These are phyloP conservation scores for Adineta ricciae DNA, from an alignment of 2,888 invertebrate species.

Conservation along the genomic window DNA sequence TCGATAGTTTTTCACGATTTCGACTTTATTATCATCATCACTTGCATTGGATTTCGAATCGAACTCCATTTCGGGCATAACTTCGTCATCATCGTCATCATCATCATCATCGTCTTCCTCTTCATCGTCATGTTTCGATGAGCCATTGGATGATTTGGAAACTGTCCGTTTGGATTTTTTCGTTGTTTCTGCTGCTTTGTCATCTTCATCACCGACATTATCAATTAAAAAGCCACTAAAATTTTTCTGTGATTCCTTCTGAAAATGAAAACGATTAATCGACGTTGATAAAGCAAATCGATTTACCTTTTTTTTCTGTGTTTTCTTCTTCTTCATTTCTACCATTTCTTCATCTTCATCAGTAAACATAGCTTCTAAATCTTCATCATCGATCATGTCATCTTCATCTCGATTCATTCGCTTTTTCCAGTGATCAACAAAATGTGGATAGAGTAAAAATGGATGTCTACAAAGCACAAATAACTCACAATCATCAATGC, in stretches of 20 bases:
- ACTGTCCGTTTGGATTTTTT: not conserved
- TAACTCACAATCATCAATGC: no score
- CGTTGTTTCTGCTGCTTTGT: not conserved
- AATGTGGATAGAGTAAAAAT: slow-evolving; percentile 52
- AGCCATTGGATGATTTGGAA: not conserved
- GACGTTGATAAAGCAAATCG: not conserved
- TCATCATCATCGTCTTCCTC: not conserved
- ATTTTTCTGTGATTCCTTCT: not conserved
- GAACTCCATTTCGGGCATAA: not conserved
- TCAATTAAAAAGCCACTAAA: not conserved
- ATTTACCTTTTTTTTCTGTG: not conserved
- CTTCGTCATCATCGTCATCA: not conserved
- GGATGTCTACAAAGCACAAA: slow-evolving; percentile 48
- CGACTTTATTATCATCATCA: not conserved
- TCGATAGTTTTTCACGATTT: not conserved
- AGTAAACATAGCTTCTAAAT: not conserved
- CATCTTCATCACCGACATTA: not conserved
- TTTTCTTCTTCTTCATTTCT: not conserved
- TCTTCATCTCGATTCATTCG: slow-evolving; percentile 35
- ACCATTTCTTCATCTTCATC: slow-evolving; percentile 12
- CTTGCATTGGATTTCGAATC: not conserved
- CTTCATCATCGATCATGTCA: not conserved
- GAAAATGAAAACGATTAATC: not conserved
- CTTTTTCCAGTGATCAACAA: slow-evolving; percentile 39
- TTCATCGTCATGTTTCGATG: not conserved